Evolutionary conservation across 2,888 invertebrate species (phyloP).

Genomic region (Heliconius charithonia): DNA sequence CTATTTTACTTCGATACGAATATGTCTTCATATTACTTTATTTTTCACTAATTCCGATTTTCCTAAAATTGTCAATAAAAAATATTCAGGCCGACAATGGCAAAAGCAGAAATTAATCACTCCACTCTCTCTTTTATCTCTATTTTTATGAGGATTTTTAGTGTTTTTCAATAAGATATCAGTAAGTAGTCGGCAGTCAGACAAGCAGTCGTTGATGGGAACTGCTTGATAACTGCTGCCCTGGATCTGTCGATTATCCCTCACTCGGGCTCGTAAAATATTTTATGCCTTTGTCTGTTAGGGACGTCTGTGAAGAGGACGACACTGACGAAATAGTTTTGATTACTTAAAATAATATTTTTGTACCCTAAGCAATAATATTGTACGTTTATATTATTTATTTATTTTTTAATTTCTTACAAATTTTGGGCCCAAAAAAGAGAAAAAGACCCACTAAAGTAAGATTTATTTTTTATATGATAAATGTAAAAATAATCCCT

Average conservation of each 20-base stretch:
- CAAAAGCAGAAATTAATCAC: not conserved
- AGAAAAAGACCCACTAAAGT: too few species aligned
- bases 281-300: constrained; percentile 60
- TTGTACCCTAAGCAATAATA: not conserved
- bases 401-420: too few species aligned
- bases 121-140: not conserved
- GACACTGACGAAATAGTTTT: constrained; percentile 28
- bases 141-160: not conserved
- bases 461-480: too few species aligned
- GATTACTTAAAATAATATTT: not conserved
- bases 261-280: constrained; percentile 71
- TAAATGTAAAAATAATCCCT: too few species aligned
- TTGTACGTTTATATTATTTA: too few species aligned
- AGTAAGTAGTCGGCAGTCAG: constrained; percentile 58
- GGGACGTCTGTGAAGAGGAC: constrained; percentile 55
- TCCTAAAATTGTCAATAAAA: not conserved
- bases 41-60: too few species aligned
- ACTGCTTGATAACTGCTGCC: constrained; percentile 60
- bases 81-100: not conserved
- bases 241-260: constrained; percentile 64
- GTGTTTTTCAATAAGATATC: constrained; percentile 30
- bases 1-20: too few species aligned
- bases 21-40: too few species aligned
- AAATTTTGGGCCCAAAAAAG: not conserved
- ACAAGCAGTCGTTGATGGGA: constrained; percentile 69